phyloP scores from a whole-genome alignment of 2,888 invertebrate species.

The Acronicta alni region DNA sequence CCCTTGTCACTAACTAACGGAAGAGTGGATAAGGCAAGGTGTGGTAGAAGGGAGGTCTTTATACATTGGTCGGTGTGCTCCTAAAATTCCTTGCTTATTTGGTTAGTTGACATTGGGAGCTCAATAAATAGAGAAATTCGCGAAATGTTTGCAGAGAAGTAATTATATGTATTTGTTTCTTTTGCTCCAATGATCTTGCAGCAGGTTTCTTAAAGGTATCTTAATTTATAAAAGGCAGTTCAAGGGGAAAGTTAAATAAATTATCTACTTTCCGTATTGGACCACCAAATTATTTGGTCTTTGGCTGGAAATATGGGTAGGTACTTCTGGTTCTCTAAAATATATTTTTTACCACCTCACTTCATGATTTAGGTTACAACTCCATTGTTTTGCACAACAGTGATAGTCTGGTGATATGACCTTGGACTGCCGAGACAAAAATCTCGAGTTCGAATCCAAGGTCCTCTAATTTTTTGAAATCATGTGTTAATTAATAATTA shows the following conservation, averaged over 20 bases:
- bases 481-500: no score
- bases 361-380: no score
- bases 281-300: background rate
- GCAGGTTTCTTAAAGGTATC: conserved; percentile 21
- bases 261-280: background rate
- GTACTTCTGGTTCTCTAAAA: no score
- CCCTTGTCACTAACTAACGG: conserved; percentile 22
- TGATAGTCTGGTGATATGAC: no score
- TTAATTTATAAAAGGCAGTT: conserved; percentile 11
- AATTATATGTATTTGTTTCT: conserved; percentile 68
- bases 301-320: no score
- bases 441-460: no score
- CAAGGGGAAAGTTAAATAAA: background rate
- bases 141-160: conserved; percentile 70
- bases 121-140: conserved; percentile 78
- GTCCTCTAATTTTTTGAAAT: no score
- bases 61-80: conserved; percentile 58
- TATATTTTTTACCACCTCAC: no score
- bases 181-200: conserved; percentile 50
- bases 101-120: conserved; percentile 80
- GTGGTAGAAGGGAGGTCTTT: conserved; percentile 47
- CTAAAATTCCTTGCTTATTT: conserved; percentile 78
- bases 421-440: no score
- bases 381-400: no score
- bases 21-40: conserved; percentile 15